Percentiles rank a stretch among this genome's conserved stretches.
phyloP scores from a whole-genome alignment of 1,140 invertebrate species.

The Mactra quadrangularis region DNA sequence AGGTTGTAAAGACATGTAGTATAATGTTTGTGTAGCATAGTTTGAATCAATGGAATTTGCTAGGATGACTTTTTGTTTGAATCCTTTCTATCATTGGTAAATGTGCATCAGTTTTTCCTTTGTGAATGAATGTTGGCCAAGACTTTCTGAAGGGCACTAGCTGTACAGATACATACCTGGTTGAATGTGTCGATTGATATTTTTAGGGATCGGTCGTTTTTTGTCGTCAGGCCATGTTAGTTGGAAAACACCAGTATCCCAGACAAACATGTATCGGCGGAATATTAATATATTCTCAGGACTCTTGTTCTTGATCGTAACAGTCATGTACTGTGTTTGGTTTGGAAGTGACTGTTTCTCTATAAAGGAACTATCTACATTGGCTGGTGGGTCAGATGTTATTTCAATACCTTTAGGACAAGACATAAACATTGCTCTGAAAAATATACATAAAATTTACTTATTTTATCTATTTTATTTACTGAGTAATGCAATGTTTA shows the following conservation, averaged over 20 bases:
- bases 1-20: too few relatives aligned
- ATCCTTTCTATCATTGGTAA: too few relatives aligned
- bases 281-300: neutral
- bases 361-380: neutral
- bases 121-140: too few relatives aligned
- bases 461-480: too few relatives aligned
- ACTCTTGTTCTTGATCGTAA: conserved; percentile 11
- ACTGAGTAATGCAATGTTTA: too few relatives aligned
- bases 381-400: neutral
- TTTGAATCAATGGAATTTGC: too few relatives aligned
- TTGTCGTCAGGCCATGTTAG: neutral
- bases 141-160: too few relatives aligned
- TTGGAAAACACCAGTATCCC: conserved; percentile 39
- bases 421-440: conserved; percentile 1
- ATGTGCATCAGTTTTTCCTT: too few relatives aligned
- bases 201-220: neutral
- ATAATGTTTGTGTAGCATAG: too few relatives aligned
- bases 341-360: conserved; percentile 6
- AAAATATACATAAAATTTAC: neutral
- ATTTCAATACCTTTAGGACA: conserved; percentile 16
- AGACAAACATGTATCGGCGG: conserved; percentile 6
- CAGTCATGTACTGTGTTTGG: neutral
- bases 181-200: neutral
- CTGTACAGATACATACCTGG: neutral
- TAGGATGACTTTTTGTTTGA: too few relatives aligned